phyloP scores from a whole-genome alignment of 2,797 vertebrate species.

The Pantherophis vulpinus region DNA sequence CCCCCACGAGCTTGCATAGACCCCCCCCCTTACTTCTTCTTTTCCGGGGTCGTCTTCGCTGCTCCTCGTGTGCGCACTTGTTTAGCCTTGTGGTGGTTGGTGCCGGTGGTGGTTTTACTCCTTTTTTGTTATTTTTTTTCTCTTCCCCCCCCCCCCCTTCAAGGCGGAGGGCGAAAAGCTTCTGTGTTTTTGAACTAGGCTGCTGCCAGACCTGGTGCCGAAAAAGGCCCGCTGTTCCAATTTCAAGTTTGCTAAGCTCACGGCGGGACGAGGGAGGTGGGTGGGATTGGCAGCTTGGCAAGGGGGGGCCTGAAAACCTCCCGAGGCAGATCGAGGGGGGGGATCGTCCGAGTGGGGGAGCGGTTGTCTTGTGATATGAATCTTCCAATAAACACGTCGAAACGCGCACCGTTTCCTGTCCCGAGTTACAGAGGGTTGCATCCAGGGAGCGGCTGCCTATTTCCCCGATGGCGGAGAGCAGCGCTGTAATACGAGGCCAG shows the following conservation, averaged over 20 bases:
- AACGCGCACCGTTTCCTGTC: constrained; percentile 58
- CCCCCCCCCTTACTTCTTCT: not conserved
- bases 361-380: constrained; percentile 64
- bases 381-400: constrained; percentile 72
- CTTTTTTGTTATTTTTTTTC: constrained; percentile 29
- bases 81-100: constrained; percentile 67
- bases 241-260: constrained; percentile 51
- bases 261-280: accelerated
- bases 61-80: constrained; percentile 65
- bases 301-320: not conserved
- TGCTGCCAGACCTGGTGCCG: constrained; percentile 51
- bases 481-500: not conserved
- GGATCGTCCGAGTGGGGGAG: not conserved
- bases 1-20: constrained; percentile 59
- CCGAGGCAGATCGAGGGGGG: not conserved
- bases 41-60: constrained; percentile 70
- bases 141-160: constrained; percentile 18
- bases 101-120: constrained; percentile 53
- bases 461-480: not conserved
- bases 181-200: constrained; percentile 63
- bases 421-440: constrained; percentile 48
- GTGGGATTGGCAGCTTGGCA: not conserved
- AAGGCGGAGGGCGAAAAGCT: constrained; percentile 60
- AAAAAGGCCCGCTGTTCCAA: constrained; percentile 60
- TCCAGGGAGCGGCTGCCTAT: not conserved